phyloP scores from a whole-genome alignment of 2,113 vertebrate genomes.

The Neolamprologus sp. region DNA sequence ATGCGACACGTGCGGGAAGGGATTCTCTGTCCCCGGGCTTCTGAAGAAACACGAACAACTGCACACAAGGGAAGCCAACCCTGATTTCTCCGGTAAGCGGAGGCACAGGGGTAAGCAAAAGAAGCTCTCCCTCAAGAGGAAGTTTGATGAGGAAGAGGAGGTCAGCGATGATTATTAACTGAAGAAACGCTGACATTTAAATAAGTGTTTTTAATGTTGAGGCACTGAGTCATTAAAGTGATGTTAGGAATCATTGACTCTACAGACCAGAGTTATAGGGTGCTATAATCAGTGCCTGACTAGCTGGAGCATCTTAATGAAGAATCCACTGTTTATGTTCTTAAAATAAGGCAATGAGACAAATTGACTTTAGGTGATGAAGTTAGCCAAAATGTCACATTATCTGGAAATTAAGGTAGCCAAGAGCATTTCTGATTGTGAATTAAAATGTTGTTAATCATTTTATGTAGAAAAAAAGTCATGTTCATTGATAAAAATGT shows the following conservation, averaged over 20 bases:
- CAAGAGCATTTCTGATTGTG: neutral
- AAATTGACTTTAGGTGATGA: neutral
- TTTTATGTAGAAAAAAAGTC: neutral
- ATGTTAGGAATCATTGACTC: neutral
- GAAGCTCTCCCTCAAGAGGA: slow-evolving; percentile 56
- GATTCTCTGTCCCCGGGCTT: slow-evolving; percentile 57
- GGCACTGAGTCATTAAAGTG: neutral
- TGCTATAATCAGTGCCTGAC: neutral
- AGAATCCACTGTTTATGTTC: neutral
- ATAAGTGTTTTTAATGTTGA: neutral
- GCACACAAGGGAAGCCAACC: slow-evolving; percentile 42
- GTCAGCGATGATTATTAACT: slow-evolving; percentile 56
- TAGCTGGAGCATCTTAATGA: neutral
- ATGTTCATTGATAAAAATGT: neutral
- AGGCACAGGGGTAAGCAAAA: slow-evolving; percentile 54
- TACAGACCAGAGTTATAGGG: neutral
- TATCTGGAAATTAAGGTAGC: neutral
- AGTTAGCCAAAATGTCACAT: neutral
- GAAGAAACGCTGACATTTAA: neutral
- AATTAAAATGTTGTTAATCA: neutral
- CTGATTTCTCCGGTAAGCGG: slow-evolving; percentile 47
- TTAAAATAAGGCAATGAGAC: neutral
- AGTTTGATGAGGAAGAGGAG: slow-evolving; percentile 61
- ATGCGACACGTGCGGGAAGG: slow-evolving; percentile 60
- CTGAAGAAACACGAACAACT: slow-evolving; percentile 62